Conservation (phyloP, 1,140 invertebrate genomes). For the Bombus picipes region DNA sequence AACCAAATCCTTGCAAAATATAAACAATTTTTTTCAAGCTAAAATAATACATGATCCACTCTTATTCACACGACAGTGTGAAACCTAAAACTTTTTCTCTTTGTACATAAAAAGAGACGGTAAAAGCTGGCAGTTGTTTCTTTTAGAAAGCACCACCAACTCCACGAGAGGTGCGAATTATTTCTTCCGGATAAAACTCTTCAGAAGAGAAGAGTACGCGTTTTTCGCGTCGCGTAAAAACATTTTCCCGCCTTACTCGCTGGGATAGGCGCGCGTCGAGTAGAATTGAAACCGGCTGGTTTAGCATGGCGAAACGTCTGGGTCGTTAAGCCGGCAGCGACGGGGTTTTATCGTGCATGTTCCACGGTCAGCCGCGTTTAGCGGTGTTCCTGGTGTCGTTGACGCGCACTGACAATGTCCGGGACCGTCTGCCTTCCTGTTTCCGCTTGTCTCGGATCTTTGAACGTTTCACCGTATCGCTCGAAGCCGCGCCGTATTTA, state of each 20-base stretch:
- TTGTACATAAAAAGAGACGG: too few species aligned
- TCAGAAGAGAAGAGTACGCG: not conserved
- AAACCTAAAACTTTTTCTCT: not conserved
- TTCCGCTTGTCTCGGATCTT: constrained; percentile 9
- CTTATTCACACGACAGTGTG: not conserved
- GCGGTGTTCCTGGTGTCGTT: constrained; percentile 47
- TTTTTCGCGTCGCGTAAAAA: constrained; percentile 43
- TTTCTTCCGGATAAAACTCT: not conserved
- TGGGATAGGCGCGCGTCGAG: not conserved
- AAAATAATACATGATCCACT: not conserved
- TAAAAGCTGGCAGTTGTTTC: not conserved
- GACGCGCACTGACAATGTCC: constrained; percentile 45
- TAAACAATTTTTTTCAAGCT: not conserved
- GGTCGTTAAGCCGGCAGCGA: constrained; percentile 66
- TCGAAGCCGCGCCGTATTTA: constrained; percentile 13
- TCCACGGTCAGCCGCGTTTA: constrained; percentile 53
- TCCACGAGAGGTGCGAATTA: not conserved
- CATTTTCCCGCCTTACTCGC: constrained; percentile 31
- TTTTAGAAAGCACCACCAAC: not conserved
- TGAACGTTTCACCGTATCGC: constrained; percentile 12
- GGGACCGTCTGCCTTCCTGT: constrained; percentile 17
- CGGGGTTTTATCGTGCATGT: constrained; percentile 67
- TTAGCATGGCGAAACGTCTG: constrained; percentile 65
- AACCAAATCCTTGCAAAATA: not conserved
- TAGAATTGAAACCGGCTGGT: constrained; percentile 31